Base-by-base conservation (phyloP, 1,140 invertebrate species). In the Drosophila virilis region DNA sequence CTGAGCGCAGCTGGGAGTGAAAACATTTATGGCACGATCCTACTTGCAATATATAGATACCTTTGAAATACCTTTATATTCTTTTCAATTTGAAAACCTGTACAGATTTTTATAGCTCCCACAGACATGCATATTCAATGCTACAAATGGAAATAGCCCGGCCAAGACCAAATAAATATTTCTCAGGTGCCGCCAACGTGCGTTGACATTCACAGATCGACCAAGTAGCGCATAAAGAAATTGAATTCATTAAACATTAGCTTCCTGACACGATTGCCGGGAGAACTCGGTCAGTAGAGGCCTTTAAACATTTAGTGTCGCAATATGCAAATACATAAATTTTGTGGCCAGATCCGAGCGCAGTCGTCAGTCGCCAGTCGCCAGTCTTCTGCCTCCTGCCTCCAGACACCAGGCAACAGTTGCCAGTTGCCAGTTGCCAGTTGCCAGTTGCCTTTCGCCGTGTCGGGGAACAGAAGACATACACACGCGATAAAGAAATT, bases 201-300 rank as follows among this genome's bases (percentile, higher is more conserved):
- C 43, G 17, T 60, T 15, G 32, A 60, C 54, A 33, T n/a, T 40
- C 50, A 32, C 42, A 45, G 40, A 66, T 67, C 42, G 50, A 51
- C 43, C 77, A 88, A 74, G 84, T 84, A 89, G 84, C 85, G 51
- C 86, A 90, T 90, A 90, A 90, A 86, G 73, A 90, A 90, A 90
- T 90, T 90, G 86, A 90, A 86, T 90, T 90, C 86, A 90, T 90
- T 90, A 90, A 90, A 84, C 85, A 90, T 88, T 91, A 84, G 85
- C 85, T 90, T 82, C 85, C 85, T 90, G 85, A 90, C 86, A 80
- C 81, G 74, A 84, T 90, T 74, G 54, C 51, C 57, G 40, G 51
- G 8, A 32, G 50, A 52, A 37, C 43, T 8, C 55, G 59, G 74
- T 17, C 68, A 58, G 70, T 42, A 46, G 55, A 71, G 74, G 79